These are phyloP conservation scores for Lanistes nyassanus DNA, from an alignment of 1,140 invertebrate genomes.

Conservation along the genomic window DNA sequence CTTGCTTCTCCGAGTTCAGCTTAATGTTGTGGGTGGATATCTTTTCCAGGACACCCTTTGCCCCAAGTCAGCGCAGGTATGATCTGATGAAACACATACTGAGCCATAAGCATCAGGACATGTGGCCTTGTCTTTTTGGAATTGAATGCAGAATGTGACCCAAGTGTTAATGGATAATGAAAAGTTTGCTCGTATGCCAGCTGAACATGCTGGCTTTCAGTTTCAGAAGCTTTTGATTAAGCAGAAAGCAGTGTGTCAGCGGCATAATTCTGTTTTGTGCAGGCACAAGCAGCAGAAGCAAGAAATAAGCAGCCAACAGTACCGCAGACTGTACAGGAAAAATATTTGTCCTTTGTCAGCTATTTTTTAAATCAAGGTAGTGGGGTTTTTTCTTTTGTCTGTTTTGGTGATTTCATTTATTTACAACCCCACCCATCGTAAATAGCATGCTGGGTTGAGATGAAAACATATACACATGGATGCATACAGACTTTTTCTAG, in stretches of 20 bases:
- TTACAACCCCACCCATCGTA: too few relatives aligned
- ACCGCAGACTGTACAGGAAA: constrained; percentile 45
- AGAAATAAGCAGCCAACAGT: constrained; percentile 3
- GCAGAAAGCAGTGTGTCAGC: neutral
- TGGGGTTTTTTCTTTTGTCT: neutral
- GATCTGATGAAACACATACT: constrained; percentile 60
- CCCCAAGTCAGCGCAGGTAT: constrained; percentile 40
- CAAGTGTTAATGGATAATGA: too few relatives aligned
- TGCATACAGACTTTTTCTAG: too few relatives aligned
- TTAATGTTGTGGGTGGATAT: constrained; percentile 88
- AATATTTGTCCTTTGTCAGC: constrained; percentile 51
- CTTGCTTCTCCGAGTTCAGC: constrained; percentile 82
- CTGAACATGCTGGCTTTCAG: neutral
- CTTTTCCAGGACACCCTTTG: constrained; percentile 75
- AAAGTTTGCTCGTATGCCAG: too few relatives aligned
- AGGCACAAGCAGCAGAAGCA: neutral
- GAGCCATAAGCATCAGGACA: too few relatives aligned
- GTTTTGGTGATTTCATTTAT: neutral
- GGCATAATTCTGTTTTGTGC: neutral
- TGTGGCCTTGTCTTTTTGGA: too few relatives aligned
- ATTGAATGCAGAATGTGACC: too few relatives aligned
- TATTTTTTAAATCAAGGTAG: constrained; percentile 54
- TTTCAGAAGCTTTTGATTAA: neutral
- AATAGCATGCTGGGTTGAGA: too few relatives aligned
- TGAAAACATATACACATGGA: too few relatives aligned